Conservation (phyloP, 2,113 vertebrate genomes). For the Geococcyx californianus region DNA sequence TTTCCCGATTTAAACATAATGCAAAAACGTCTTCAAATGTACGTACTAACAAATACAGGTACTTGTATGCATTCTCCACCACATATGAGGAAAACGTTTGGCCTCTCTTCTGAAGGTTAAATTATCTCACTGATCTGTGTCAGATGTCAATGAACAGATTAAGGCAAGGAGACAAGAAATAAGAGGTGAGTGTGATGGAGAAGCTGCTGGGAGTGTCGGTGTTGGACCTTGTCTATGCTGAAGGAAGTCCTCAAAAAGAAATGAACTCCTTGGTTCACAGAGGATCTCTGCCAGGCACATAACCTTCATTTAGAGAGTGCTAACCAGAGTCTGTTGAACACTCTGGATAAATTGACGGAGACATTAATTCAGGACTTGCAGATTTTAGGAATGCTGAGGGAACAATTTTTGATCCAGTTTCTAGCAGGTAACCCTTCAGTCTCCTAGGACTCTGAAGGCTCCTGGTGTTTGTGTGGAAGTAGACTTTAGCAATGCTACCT, state of each 20-base stretch:
- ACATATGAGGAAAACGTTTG: background rate
- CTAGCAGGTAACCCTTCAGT: background rate
- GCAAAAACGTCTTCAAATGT: background rate
- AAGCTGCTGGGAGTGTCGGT: background rate
- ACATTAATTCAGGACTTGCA: background rate
- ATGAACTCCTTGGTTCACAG: background rate
- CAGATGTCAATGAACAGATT: background rate
- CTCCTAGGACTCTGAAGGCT: background rate
- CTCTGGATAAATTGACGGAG: background rate
- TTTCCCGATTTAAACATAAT: background rate
- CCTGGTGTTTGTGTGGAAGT: background rate
- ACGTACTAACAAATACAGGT: rapidly evolving
- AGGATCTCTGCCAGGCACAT: background rate
- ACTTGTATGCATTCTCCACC: background rate
- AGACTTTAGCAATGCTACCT: background rate
- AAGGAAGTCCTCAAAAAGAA: background rate
- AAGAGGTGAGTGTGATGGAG: background rate
- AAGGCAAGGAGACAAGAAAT: background rate
- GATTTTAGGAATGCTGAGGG: background rate
- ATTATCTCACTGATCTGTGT: background rate
- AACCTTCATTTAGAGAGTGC: background rate
- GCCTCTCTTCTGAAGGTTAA: background rate
- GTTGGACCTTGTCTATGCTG: background rate
- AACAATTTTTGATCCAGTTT: rapidly evolving
- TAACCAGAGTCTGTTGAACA: background rate